Evolutionary conservation across 2,888 invertebrate species (phyloP).

Genomic region (Hyalella azteca): DNA sequence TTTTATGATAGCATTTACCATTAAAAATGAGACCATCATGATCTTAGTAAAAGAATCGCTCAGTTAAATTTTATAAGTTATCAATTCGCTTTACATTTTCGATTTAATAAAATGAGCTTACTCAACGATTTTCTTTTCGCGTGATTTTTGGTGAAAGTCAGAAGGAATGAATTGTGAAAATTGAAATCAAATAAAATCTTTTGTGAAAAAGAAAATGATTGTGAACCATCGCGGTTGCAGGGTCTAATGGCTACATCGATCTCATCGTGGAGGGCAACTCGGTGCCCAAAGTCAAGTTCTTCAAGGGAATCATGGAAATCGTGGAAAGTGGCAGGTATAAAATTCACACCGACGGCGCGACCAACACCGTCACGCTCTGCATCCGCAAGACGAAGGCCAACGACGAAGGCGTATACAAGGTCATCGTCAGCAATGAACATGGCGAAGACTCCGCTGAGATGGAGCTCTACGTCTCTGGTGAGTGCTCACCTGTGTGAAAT

Average conservation of each 20-base stretch:
- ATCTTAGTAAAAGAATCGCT: no score
- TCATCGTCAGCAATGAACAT: constrained; percentile 89
- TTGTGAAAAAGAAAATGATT: no score
- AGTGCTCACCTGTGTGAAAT: no score
- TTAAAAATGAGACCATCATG: no score
- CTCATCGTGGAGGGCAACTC: constrained; percentile 94
- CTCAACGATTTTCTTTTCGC: no score
- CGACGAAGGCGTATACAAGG: constrained; percentile 95
- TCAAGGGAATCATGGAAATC: constrained; percentile 90
- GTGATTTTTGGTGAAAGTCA: no score
- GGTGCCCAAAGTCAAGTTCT: constrained; percentile 92
- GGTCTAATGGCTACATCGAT: constrained; percentile 90
- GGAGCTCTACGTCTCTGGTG: constrained; percentile 94
- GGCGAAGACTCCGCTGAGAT: constrained; percentile 96
- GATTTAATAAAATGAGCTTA: no score
- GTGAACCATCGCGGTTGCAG: no score
- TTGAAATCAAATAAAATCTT: no score
- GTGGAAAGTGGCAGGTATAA: constrained; percentile 95
- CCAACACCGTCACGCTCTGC: constrained; percentile 88
- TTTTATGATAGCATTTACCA: not conserved
- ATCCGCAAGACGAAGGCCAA: constrained; percentile 95
- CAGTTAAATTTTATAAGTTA: no score
- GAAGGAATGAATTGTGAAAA: no score
- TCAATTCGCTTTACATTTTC: no score
- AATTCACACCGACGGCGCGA: constrained; percentile 91